Conservation (phyloP, 2,888 invertebrate genomes). For the Hemithea aestivaria region DNA sequence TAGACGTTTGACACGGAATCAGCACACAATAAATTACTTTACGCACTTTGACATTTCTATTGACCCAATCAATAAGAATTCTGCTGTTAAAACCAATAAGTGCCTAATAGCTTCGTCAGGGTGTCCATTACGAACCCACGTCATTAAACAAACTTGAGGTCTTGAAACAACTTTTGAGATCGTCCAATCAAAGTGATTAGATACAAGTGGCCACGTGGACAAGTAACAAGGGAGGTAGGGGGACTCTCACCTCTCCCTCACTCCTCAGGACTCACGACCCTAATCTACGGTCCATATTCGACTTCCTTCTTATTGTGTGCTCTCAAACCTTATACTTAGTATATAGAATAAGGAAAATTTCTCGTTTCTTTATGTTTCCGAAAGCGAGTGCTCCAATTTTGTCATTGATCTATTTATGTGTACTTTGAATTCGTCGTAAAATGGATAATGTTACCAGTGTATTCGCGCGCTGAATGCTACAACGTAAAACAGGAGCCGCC, state of each 20-base stretch:
- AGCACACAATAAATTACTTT: too few relatives aligned
- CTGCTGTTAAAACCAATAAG: too few relatives aligned
- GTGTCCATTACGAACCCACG: too few relatives aligned
- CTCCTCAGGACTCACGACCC: constrained; percentile 13
- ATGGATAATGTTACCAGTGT: not conserved
- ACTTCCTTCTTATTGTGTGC: constrained; percentile 21
- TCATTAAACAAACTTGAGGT: too few relatives aligned
- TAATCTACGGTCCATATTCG: constrained; percentile 24
- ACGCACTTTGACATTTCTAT: too few relatives aligned
- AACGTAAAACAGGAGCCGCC: too few relatives aligned
- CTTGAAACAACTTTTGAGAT: constrained; percentile 20
- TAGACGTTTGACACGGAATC: too few relatives aligned
- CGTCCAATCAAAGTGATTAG: constrained; percentile 32
- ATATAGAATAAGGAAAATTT: constrained; percentile 11
- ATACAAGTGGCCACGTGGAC: constrained; percentile 7
- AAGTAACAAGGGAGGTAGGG: constrained; percentile 9
- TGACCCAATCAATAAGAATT: too few relatives aligned
- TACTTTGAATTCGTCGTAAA: constrained; percentile 3
- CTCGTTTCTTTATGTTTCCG: constrained; percentile 14
- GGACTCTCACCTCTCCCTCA: constrained; percentile 25
- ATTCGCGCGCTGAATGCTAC: not conserved
- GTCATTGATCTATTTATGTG: constrained; percentile 15
- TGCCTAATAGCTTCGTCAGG: too few relatives aligned
- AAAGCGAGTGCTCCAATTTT: constrained; percentile 11
- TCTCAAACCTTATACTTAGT: constrained; percentile 17